Percentiles rank a stretch among this genome's conserved stretches.
Conservation (phyloP, 2,888 invertebrate species). For the Saturnia pavonia region DNA sequence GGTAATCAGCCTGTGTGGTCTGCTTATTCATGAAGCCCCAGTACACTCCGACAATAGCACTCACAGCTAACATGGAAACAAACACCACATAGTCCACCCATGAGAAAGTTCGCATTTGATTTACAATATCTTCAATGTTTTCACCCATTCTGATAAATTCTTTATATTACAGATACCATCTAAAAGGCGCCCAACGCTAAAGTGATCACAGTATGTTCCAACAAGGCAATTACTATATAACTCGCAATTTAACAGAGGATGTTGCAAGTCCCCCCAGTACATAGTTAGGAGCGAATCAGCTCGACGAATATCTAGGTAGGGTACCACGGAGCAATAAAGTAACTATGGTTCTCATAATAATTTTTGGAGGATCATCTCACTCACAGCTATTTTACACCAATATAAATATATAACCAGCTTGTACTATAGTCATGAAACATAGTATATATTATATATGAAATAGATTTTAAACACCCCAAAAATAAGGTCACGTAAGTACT, state of each 20-base stretch:
- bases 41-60: conserved; percentile 90
- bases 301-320: conserved; percentile 45
- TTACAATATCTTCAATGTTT: conserved; percentile 73
- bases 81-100: conserved; percentile 91
- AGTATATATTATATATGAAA: no score
- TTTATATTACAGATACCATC: conserved; percentile 29
- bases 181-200: conserved; percentile 53
- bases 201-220: conserved; percentile 73
- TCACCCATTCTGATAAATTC: conserved; percentile 49
- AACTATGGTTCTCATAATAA: not conserved
- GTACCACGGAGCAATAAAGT: conserved; percentile 13
- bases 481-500: not conserved
- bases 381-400: not conserved
- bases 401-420: no score
- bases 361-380: not conserved
- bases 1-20: conserved; percentile 85
- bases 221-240: conserved; percentile 80
- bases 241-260: conserved; percentile 81
- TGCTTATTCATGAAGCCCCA: conserved; percentile 88
- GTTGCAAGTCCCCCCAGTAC: conserved; percentile 75
- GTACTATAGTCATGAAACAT: no score
- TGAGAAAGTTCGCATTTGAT: conserved; percentile 84
- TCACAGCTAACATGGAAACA: conserved; percentile 87
- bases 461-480: not conserved
- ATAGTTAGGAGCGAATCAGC: conserved; percentile 57